Evolutionary conservation across 2,113 vertebrate genomes (phyloP).

Genomic region (Corythaeola cristata): DNA sequence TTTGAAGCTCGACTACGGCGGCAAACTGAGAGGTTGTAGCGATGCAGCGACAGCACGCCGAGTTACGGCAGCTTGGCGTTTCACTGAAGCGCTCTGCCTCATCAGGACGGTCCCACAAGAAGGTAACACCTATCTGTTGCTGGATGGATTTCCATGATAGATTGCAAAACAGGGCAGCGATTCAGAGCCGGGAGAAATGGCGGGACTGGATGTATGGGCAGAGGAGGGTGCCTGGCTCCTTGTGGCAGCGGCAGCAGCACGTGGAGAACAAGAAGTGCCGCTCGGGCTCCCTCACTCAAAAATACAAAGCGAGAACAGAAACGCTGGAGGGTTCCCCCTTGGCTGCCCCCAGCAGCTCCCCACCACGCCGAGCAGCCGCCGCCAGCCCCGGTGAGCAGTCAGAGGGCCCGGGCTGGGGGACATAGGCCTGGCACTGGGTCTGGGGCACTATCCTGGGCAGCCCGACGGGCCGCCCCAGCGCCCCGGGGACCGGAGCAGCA

Average conservation of each 20-base stretch:
- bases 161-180: not conserved
- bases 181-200: not conserved
- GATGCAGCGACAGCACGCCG: not conserved
- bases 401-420: not conserved
- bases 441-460: not conserved
- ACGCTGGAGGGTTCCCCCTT: rapidly evolving
- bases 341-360: not conserved
- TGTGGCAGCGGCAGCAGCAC: rapidly evolving
- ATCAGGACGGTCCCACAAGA: rapidly evolving
- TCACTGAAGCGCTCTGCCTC: rapidly evolving
- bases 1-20: rapidly evolving
- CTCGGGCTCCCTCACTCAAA: not conserved
- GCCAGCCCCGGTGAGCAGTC: too few species aligned
- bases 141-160: rapidly evolving
- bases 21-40: rapidly evolving
- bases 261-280: not conserved
- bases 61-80: not conserved
- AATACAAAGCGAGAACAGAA: rapidly evolving
- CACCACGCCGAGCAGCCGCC: not conserved
- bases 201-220: rapidly evolving
- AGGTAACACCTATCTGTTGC: not conserved
- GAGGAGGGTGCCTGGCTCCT: not conserved
- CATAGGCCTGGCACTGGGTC: not conserved
- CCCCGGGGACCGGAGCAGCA: not conserved
- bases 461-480: not conserved